These are phyloP conservation scores for Drosophila hamatofila DNA, from an alignment of 2,888 invertebrate species.

Conservation along the genomic window DNA sequence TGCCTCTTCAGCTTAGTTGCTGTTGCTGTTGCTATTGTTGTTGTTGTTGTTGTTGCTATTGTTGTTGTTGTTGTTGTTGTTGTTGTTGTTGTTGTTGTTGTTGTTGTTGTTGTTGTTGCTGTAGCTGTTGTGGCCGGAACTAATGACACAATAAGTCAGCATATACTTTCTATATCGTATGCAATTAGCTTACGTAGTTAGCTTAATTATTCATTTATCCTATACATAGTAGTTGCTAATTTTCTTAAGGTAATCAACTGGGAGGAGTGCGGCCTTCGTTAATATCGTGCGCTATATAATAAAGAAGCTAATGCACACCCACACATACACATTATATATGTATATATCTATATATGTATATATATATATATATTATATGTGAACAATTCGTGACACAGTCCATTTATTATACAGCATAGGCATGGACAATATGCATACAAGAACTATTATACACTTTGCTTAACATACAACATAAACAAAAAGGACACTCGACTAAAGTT, in stretches of 20 bases:
- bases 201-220: conserved; percentile 4
- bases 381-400: conserved; percentile 47
- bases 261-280: conserved; percentile 9
- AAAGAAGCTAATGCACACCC: conserved; percentile 13
- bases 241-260: conserved; percentile 1
- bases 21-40: not conserved
- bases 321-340: conserved; percentile 3
- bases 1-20: not conserved
- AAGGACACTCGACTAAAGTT: conserved; percentile 5
- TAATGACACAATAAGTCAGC: conserved; percentile 30
- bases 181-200: not conserved
- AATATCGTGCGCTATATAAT: conserved; percentile 23
- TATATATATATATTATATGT: conserved; percentile 16
- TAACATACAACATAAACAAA: conserved; percentile 7
- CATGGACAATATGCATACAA: conserved; percentile 22
- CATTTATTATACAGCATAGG: conserved; percentile 27
- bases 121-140: conserved; percentile 9
- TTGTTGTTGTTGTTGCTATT: not conserved
- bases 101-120: not conserved
- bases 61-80: not conserved
- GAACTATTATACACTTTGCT: conserved; percentile 30
- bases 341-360: not conserved
- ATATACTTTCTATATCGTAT: conserved; percentile 10
- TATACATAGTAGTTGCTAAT: conserved; percentile 16
- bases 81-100: not conserved